Evolutionary conservation across 2,797 vertebrate species (phyloP), one percentile per base, ranked within the genome.

Genomic region (Rallus crepitans): DNA sequence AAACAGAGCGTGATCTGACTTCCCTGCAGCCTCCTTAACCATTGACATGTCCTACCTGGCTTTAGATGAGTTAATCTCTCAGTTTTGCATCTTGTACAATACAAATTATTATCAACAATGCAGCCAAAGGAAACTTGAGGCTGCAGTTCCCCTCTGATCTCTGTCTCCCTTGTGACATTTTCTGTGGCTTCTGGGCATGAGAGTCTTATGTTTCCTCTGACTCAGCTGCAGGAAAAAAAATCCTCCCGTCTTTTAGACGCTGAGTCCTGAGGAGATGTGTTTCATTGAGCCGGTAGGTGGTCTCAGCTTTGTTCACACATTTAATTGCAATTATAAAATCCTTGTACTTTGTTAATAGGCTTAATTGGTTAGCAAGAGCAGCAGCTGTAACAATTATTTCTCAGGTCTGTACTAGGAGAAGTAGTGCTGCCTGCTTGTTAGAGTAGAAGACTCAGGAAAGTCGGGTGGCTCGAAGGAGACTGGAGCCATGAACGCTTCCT

Each of bases 331-430:
- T 93, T 90, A 70, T 18, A 61, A 28, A 82, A 45, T 77, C 45
- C 56, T 37, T 92, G 81, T 91, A 45, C 61, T 76, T 59, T 56
- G 52, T 83, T 96, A 95, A 53, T 59, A 60, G 65, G 64, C 42
- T 75, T 96, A 94, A 96, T 91, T 94, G 39, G 33, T 37, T 90
- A 92, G n/a, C 71, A 87, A 84, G 35, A 85, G 13, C 79, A 72
- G 56, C 71, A 91, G 42, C 28, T 89, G 12, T 75, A 90, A 56
- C 4, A 39, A 92, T 83, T 93, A 81, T 89, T 78, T 56, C 87
- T 85, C 53, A 94, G 37, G 65, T 70, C n/a, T 56, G n/a, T 70
- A 17, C 17, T 5, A 75, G 63, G 65, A 87, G 83, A 95, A 90
- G 64, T 66, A 52, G 25, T 76, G 11, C 64, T 82, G 47, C 50